These are phyloP conservation scores for Cherax quadricarinatus DNA, from an alignment of 1,140 invertebrate genomes.

Conservation along the genomic window DNA sequence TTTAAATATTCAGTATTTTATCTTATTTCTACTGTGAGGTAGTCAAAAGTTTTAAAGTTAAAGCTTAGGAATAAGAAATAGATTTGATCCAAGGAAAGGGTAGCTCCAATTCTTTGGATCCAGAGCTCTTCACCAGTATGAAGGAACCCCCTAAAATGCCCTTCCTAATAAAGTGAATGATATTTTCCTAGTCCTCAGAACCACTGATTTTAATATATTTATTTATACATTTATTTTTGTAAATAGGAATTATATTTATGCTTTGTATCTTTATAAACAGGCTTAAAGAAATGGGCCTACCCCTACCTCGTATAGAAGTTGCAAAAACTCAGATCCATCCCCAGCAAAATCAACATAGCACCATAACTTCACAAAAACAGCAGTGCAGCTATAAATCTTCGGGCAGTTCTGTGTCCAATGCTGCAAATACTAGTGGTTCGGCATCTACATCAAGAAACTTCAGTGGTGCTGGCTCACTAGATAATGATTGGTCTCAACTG, in stretches of 20 bases:
- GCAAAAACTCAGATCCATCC: background rate
- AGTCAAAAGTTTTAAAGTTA: too few species aligned
- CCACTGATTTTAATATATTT: too few species aligned
- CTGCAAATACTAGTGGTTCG: background rate
- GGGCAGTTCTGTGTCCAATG: background rate
- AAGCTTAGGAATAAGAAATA: too few species aligned
- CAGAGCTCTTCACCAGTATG: too few species aligned
- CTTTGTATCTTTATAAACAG: background rate
- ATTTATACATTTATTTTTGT: too few species aligned
- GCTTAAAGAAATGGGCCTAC: background rate
- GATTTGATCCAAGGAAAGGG: too few species aligned
- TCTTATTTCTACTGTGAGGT: too few species aligned
- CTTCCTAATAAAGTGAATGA: too few species aligned
- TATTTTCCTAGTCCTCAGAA: too few species aligned
- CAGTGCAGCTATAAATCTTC: background rate
- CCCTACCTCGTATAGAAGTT: background rate
- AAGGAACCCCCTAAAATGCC: too few species aligned
- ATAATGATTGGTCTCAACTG: background rate
- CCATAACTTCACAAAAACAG: background rate
- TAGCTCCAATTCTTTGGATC: too few species aligned
- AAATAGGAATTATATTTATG: background rate
- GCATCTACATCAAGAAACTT: background rate
- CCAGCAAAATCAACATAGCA: background rate
- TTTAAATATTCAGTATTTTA: too few species aligned
- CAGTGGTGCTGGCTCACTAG: background rate